Evolutionary conservation across 2,797 vertebrate species (phyloP).

Genomic region (Sebastolobus altivelis): DNA sequence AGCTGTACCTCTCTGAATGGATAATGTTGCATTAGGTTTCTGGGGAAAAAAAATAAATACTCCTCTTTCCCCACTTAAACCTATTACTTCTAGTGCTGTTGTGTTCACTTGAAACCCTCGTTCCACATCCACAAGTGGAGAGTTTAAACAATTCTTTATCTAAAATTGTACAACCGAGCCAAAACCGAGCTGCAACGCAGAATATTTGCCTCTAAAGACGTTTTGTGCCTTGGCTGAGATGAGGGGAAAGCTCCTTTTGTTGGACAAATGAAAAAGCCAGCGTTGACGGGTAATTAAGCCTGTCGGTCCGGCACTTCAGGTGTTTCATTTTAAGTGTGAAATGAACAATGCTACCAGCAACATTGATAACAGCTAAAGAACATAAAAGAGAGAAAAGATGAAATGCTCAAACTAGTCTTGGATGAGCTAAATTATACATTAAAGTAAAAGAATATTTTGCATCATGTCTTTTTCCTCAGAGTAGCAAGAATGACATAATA

Average conservation of each 20-base stretch:
- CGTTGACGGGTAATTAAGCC: constrained; percentile 16
- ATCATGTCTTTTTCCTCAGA: not conserved
- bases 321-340: constrained; percentile 23
- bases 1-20: not conserved
- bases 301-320: not conserved
- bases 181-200: constrained; percentile 13
- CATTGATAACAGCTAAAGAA: not conserved
- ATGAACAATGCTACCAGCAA: not conserved
- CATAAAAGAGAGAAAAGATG: not conserved
- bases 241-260: not conserved
- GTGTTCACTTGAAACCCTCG: constrained; percentile 25
- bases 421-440: not conserved
- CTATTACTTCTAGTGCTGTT: constrained; percentile 25
- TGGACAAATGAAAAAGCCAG: constrained; percentile 9
- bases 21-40: constrained; percentile 7
- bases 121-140: not conserved
- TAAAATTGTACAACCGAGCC: not conserved
- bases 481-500: not conserved
- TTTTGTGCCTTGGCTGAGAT: not conserved
- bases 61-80: constrained; percentile 12
- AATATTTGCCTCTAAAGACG: not conserved
- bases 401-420: not conserved
- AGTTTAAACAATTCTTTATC: not conserved
- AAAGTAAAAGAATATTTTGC: not conserved
- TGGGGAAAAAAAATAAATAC: not conserved